phyloP scores from a whole-genome alignment of 1,140 invertebrate species.

The Drosophila willistoni region DNA sequence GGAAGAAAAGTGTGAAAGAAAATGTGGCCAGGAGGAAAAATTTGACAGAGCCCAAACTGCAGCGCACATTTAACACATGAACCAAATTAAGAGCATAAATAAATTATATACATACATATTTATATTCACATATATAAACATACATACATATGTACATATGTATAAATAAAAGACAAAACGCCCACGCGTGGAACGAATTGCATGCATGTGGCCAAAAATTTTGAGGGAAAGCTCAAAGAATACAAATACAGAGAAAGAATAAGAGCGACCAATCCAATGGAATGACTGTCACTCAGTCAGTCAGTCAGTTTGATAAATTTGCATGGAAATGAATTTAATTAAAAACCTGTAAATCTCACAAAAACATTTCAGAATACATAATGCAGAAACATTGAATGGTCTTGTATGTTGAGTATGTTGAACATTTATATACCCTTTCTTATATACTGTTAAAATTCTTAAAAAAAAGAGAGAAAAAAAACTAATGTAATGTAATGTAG shows the following conservation, averaged over 20 bases:
- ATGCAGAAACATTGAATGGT: background rate
- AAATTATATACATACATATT: slow-evolving; percentile 22
- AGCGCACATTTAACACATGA: slow-evolving; percentile 70
- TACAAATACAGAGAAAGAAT: background rate
- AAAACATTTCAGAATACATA: slow-evolving; percentile 32
- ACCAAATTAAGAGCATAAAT: slow-evolving; percentile 62
- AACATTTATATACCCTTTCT: background rate
- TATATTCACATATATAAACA: slow-evolving; percentile 5
- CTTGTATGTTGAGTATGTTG: background rate
- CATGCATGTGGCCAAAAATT: slow-evolving; percentile 32
- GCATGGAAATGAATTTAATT: slow-evolving; percentile 75
- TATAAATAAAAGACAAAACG: slow-evolving; percentile 6
- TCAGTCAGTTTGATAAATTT: slow-evolving; percentile 63
- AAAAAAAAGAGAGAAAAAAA: no score
- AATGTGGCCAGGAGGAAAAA: slow-evolving; percentile 19
- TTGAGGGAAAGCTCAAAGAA: slow-evolving; percentile 21
- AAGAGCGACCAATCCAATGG: slow-evolving; percentile 8
- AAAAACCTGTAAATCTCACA: slow-evolving; percentile 76
- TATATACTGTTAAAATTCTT: background rate
- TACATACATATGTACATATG: background rate
- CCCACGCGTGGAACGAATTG: slow-evolving; percentile 31
- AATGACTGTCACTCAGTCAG: slow-evolving; percentile 25
- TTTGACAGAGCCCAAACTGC: slow-evolving; percentile 54
- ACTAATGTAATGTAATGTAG: no score
- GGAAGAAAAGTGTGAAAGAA: slow-evolving; percentile 18